phyloP scores from a whole-genome alignment of 2,113 vertebrate species.

The Rostratula benghalensis region DNA sequence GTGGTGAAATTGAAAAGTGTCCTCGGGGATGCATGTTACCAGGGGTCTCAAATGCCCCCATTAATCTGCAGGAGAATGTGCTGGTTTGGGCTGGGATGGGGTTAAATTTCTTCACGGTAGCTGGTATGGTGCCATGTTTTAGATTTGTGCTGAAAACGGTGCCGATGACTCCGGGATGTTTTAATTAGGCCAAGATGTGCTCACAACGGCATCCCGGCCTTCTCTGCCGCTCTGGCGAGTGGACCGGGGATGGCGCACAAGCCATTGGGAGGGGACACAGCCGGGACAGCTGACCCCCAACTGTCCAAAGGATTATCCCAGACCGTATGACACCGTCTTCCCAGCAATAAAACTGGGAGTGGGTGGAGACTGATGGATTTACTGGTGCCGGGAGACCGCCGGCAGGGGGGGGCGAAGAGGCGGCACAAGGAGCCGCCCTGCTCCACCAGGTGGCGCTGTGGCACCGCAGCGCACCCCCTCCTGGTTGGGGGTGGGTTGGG shows the following conservation, averaged over 20 bases:
- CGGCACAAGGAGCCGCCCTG: accelerated
- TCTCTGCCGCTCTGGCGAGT: neutral
- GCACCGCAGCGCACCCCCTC: neutral
- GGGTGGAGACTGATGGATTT: neutral
- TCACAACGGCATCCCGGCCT: too few species aligned
- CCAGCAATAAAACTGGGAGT: neutral
- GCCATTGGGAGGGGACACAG: neutral
- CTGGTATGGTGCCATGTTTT: neutral
- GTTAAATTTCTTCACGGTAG: neutral
- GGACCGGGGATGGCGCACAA: too few species aligned
- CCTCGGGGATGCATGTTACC: accelerated
- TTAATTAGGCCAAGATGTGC: accelerated
- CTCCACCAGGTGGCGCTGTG: neutral
- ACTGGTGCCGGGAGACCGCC: too few species aligned
- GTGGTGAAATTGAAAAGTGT: neutral
- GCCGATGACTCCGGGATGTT: too few species aligned
- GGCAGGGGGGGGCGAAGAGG: neutral
- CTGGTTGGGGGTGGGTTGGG: too few species aligned
- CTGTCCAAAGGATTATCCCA: neutral
- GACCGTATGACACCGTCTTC: neutral
- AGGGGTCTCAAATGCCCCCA: neutral
- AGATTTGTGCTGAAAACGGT: neutral
- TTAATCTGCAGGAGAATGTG: neutral
- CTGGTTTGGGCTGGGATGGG: neutral
- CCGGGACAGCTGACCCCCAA: neutral